Evolutionary conservation across 1,140 invertebrate species (phyloP).

Genomic region (Brachionus rotundiformis): DNA sequence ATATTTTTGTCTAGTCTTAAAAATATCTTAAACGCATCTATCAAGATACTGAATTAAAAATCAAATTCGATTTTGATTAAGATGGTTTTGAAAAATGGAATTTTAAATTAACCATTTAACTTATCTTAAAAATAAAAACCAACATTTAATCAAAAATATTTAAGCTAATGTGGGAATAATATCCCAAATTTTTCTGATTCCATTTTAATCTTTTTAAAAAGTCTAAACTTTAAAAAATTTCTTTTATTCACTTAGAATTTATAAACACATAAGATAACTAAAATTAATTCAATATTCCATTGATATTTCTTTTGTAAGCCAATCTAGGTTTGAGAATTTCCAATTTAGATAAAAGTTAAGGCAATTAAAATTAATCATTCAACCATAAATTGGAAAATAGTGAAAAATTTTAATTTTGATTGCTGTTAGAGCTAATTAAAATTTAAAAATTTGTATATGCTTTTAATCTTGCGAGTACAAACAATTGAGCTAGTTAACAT

Average conservation of each 20-base stretch:
- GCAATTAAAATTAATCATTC: neutral
- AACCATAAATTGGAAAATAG: neutral
- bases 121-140: neutral
- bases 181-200: neutral
- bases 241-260: too few species aligned
- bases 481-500: neutral
- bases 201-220: too few species aligned
- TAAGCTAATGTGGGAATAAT: neutral
- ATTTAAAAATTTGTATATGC: too few species aligned
- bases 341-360: neutral
- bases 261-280: too few species aligned
- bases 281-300: too few species aligned
- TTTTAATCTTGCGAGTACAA: neutral
- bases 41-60: neutral
- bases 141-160: neutral
- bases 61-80: too few species aligned
- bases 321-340: neutral
- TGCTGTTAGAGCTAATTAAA: neutral
- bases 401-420: neutral
- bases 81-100: slow-evolving; percentile 20
- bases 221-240: too few species aligned
- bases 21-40: slow-evolving; percentile 6
- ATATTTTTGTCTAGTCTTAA: neutral
- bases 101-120: neutral
- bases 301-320: neutral